Conservation (phyloP, 2,797 vertebrate genomes). For the Notamacropus eugenii region DNA sequence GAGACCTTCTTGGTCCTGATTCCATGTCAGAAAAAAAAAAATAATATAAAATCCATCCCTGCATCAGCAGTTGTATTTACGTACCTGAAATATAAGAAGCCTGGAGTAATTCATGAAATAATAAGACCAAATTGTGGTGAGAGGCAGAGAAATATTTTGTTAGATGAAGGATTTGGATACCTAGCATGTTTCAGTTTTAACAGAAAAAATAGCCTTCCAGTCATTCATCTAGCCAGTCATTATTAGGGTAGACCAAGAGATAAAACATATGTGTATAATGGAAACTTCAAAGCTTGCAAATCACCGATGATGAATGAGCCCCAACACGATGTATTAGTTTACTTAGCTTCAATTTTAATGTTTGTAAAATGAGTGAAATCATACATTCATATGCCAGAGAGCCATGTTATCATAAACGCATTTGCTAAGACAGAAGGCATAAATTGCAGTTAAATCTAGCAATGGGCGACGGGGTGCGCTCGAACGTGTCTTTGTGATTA, state of each 20-base stretch:
- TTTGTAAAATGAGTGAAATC: constrained; percentile 81
- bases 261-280: constrained; percentile 75
- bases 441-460: constrained; percentile 85
- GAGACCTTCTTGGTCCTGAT: constrained; percentile 32
- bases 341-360: constrained; percentile 81
- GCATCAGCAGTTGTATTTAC: constrained; percentile 22
- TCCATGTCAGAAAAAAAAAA: constrained; percentile 39
- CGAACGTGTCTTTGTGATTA: constrained; percentile 88
- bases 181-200: constrained; percentile 58
- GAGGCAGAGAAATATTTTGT: constrained; percentile 65
- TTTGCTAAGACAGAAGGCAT: constrained; percentile 82
- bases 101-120: constrained; percentile 58
- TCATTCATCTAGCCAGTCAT: constrained; percentile 76
- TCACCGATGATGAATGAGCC: constrained; percentile 80
- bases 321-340: constrained; percentile 74
- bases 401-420: constrained; percentile 81
- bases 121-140: constrained; percentile 59
- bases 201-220: constrained; percentile 74
- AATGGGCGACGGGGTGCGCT: constrained; percentile 82
- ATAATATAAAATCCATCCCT: not conserved
- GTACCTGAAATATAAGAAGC: constrained; percentile 57
- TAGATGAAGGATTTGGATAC: constrained; percentile 62
- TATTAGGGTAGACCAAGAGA: constrained; percentile 81
- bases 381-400: constrained; percentile 78
- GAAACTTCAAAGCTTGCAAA: constrained; percentile 78